phyloP scores from a whole-genome alignment of 2,113 vertebrate species.

The Orthonyx spaldingii region DNA sequence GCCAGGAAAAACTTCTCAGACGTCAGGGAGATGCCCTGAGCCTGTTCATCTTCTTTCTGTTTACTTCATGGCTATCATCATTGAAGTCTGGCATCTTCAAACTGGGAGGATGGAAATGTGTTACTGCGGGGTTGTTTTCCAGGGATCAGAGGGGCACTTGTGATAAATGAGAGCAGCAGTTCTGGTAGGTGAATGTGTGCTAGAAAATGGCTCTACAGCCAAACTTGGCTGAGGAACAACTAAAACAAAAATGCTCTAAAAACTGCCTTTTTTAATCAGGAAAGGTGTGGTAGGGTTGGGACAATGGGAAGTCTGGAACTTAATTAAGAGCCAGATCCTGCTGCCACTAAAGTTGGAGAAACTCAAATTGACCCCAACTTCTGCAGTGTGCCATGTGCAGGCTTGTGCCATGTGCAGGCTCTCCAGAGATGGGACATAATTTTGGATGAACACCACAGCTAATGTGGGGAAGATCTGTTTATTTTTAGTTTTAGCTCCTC shows the following conservation, averaged over 20 bases:
- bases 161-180: neutral
- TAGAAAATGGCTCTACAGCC: neutral
- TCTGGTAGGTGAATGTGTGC: neutral
- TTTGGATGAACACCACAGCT: neutral
- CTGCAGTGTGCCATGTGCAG: neutral
- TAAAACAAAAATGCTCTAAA: neutral
- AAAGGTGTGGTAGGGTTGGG: slow-evolving; percentile 25
- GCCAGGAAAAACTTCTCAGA: neutral
- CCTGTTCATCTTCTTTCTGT: neutral
- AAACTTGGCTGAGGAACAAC: neutral
- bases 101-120: neutral
- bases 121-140: neutral
- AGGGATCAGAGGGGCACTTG: neutral
- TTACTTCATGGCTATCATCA: neutral
- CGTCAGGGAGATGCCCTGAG: neutral
- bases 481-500: neutral
- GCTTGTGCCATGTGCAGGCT: neutral
- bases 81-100: neutral
- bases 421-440: neutral
- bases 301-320: neutral
- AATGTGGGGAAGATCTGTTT: neutral
- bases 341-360: neutral
- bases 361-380: neutral
- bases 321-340: neutral
- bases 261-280: neutral